Evolutionary conservation across 2,888 invertebrate genomes (phyloP), one percentile per base, ranked within the genome.

Genomic region (Phrixothrix hirtus): DNA sequence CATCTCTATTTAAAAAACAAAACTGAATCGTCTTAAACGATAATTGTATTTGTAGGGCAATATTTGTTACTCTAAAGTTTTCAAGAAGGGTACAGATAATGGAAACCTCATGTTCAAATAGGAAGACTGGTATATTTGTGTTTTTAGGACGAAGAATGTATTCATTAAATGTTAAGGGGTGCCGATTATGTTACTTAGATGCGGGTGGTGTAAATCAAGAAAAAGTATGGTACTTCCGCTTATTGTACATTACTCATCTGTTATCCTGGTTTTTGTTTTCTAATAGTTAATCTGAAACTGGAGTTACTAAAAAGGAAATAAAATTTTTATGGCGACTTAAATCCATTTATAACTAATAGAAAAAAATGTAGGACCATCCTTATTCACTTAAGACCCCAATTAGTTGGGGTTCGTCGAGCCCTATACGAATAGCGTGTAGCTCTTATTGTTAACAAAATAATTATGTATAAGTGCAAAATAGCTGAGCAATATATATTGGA

Each of bases 381-480:
- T 21, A 21, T 21, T 21, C 21, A 7, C 7, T 21, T 21, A 21
- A 21, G 21, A 7, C 21, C 21, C 21, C 21, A 21, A 7, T 21
- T 21, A 3, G 21, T 21, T 7, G 21, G 7, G 21, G 21, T 21
- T 21, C 21, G 21, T 21, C 21, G 21, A 21, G 21, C 7, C 7
- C 21, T 7, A 21, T 21, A 7, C 21, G 7, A 21, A 21, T 27
- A 25, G n/a, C 27, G 13, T 14, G 12, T 29, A 35, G 16, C 45
- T 46, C n/a, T 25, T 17, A 26, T 12, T 39, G 47, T 38, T 39
- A 39, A 47, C 39, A 25, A 39, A 39, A 38, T 47, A 47, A 47
- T 47, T 47, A 47, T 21, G 16, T 32, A 37, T 47, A 47, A 47
- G 47, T 47, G 47, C 45, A 30, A 45, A 44, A 37, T 36, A 30